phyloP scores from a whole-genome alignment of 2,113 vertebrate genomes.

The Platysteira castanea region DNA sequence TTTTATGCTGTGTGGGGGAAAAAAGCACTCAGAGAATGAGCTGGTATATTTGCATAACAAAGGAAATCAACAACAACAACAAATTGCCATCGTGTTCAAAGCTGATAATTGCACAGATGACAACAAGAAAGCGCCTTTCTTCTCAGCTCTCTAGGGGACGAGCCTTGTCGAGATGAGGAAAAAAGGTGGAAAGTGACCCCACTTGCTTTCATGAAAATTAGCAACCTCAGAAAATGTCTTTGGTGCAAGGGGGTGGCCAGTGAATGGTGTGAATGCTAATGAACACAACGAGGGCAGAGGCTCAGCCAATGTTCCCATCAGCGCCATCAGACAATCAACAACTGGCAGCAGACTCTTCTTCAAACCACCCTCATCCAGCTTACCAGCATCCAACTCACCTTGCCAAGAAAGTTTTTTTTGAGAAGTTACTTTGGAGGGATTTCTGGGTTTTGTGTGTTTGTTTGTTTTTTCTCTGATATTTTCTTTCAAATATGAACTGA shows the following conservation, averaged over 20 bases:
- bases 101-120: conserved; percentile 69
- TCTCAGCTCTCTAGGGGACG: conserved; percentile 40
- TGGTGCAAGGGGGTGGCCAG: not conserved
- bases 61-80: conserved; percentile 79
- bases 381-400: not conserved
- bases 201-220: conserved; percentile 49
- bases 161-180: not conserved
- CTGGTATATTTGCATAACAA: conserved; percentile 77
- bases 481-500: not conserved
- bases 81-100: conserved; percentile 77
- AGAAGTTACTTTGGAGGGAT: not conserved
- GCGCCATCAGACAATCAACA: not conserved
- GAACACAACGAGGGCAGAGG: not conserved
- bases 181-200: conserved; percentile 51
- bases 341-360: not conserved
- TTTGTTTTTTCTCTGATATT: not conserved
- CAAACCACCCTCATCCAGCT: not conserved
- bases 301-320: not conserved
- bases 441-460: fast-evolving
- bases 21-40: conserved; percentile 36
- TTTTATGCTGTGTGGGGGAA: conserved; percentile 15
- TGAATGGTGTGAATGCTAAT: not conserved
- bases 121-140: conserved; percentile 68
- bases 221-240: not conserved
- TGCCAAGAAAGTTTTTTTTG: not conserved